Evolutionary conservation across 2,888 invertebrate genomes (phyloP), one percentile per base, ranked within the genome.

Genomic region (Junonia oenone): DNA sequence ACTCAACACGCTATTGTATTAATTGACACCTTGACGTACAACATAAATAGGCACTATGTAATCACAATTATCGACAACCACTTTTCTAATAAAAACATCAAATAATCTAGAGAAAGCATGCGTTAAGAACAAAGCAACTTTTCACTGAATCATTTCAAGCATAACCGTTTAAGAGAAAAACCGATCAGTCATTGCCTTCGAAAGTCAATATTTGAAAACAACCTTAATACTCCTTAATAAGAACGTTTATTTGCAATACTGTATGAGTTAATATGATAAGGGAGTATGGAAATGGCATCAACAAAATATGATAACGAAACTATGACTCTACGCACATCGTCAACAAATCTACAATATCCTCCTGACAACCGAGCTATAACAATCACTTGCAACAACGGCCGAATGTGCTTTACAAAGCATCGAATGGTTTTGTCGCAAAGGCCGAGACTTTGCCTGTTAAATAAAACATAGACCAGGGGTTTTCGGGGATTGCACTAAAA

Each of bases 101-200:
- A 43, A 31, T 45, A 59, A 63, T 5, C 19, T 26, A 64, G 61
- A 63, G 66, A 73, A 73, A 73, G 68, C 65, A 64, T 45, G 27
- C 33, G 33, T 56, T 46, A 31, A 37, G 56, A 59, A 49, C 62
- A 63, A 68, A 35, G 66, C 63, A 19, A 68, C 62, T 81, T 86
- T 85, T 78, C 81, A 73, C 81, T 77, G 66, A 62, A 69, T 68
- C 72, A 75, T 75, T 74, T 75, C 70, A 80, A 81, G 83, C 82
- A 75, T 79, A 79, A 82, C 82, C 71, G 61, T 69, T 71, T 75
- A 72, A 76, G 83, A 86, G 85, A 85, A 84, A 85, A 76, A 78
- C 73, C 72, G 72, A 73, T 79, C 80, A 78, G 73, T 81, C 81
- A 75, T 78, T 72, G 76, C 60, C 75, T 71, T 78, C 65, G 81